These are phyloP conservation scores for Gasterosteus aculeatus DNA, from an alignment of 2,113 vertebrate genomes.

Conservation along the genomic window DNA sequence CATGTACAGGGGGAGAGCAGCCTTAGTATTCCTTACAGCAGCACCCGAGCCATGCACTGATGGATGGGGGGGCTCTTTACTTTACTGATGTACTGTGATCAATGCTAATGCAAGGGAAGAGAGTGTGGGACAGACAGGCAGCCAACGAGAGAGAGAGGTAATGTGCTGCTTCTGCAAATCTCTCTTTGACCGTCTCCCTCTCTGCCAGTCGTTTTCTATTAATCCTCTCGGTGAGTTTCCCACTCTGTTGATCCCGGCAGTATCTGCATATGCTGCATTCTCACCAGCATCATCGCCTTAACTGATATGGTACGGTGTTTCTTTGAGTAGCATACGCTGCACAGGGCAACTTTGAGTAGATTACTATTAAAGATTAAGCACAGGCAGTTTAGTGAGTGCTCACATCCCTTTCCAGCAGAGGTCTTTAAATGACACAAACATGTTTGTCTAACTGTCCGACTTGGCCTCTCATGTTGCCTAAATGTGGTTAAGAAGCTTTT, in stretches of 20 bases:
- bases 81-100: constrained; percentile 78
- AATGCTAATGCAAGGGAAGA: constrained; percentile 73
- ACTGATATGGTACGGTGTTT: constrained; percentile 69
- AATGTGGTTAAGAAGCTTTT: constrained; percentile 81
- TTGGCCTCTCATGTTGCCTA: constrained; percentile 70
- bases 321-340: constrained; percentile 66
- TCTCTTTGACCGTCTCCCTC: constrained; percentile 35
- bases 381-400: constrained; percentile 24
- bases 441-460: constrained; percentile 60
- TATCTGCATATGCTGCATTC: constrained; percentile 73
- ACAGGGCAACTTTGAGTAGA: constrained; percentile 71
- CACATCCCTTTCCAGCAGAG: constrained; percentile 15
- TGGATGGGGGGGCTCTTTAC: constrained; percentile 75
- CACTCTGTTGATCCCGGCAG: constrained; percentile 66
- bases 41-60: constrained; percentile 58
- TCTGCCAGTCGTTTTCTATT: constrained; percentile 61
- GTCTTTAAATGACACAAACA: constrained; percentile 58
- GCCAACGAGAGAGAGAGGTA: constrained; percentile 23
- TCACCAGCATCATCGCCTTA: constrained; percentile 60
- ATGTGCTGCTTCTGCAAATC: constrained; percentile 73
- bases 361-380: constrained; percentile 75
- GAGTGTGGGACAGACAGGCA: constrained; percentile 22
- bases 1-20: constrained; percentile 20
- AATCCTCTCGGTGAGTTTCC: constrained; percentile 68
- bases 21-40: constrained; percentile 68